Evolutionary conservation across 2,113 vertebrate species (phyloP).

Genomic region (Phyllostomus hastatus): DNA sequence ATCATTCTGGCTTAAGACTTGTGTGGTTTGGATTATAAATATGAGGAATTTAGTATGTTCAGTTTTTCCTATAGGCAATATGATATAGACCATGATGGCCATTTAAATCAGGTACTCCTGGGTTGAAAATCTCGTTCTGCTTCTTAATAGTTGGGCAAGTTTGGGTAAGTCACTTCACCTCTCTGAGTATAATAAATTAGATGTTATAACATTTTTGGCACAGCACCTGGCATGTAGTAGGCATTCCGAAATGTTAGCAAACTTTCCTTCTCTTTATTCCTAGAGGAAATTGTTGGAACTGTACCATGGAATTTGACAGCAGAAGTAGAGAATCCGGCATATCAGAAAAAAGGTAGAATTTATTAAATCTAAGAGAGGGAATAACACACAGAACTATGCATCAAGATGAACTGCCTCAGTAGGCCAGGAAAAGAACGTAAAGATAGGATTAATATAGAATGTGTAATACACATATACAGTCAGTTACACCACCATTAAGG

Average conservation of each 20-base stretch:
- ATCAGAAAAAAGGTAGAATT: constrained; percentile 25
- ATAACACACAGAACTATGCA: background rate
- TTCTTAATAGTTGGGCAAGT: constrained; percentile 12
- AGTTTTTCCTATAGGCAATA: background rate
- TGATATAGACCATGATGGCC: background rate
- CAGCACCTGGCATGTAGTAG: background rate
- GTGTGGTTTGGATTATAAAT: constrained; percentile 17
- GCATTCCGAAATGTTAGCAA: constrained; percentile 26
- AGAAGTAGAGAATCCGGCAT: background rate
- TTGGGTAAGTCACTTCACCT: constrained; percentile 19
- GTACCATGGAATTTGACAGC: constrained; percentile 17
- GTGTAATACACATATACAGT: background rate
- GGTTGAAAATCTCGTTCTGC: background rate
- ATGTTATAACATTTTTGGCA: background rate
- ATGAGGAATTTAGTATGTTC: background rate
- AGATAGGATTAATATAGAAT: background rate
- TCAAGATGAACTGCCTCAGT: background rate
- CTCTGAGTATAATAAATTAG: constrained; percentile 18
- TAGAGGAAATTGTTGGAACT: constrained; percentile 16
- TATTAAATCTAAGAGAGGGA: background rate
- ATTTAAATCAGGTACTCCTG: constrained; percentile 17
- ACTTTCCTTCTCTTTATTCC: constrained; percentile 28
- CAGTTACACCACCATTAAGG: background rate
- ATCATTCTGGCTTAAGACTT: constrained; percentile 9
- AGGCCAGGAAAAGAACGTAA: background rate